phyloP scores from a whole-genome alignment of 1,140 invertebrate genomes.

The Atopsyche davidsoni region DNA sequence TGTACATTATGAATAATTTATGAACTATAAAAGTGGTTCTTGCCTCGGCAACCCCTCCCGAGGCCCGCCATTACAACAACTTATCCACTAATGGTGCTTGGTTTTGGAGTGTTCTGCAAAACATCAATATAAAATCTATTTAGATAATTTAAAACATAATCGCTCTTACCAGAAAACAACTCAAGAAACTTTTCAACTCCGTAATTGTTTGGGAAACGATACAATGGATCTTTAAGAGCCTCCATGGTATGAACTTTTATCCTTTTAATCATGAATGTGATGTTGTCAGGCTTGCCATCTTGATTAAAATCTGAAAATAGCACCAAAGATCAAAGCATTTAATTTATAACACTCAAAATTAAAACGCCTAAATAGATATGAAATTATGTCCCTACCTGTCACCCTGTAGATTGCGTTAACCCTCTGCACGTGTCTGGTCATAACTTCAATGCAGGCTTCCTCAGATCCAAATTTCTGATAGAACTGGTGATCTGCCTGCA shows the following conservation, averaged over 20 bases:
- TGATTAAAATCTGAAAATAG: constrained; percentile 81
- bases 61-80: too few species aligned
- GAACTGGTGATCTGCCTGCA: constrained; percentile 93
- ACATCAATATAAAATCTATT: too few species aligned
- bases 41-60: too few species aligned
- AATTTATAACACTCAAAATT: neutral
- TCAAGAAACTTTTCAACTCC: constrained; percentile 92
- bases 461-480: constrained; percentile 87
- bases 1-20: too few species aligned
- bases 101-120: too few species aligned
- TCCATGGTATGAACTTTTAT: constrained; percentile 88
- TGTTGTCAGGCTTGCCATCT: constrained; percentile 85
- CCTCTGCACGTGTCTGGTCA: constrained; percentile 89
- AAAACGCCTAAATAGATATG: neutral
- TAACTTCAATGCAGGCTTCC: constrained; percentile 91
- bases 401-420: constrained; percentile 88
- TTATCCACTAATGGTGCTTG: too few species aligned
- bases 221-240: constrained; percentile 72
- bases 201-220: constrained; percentile 88
- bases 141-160: too few species aligned
- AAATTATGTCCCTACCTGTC: constrained; percentile 59
- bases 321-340: constrained; percentile 5
- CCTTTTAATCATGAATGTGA: constrained; percentile 93
- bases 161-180: constrained; percentile 76
- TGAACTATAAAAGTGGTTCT: too few species aligned